phyloP scores from a whole-genome alignment of 2,888 invertebrate genomes.

The Mesochorus sp. region DNA sequence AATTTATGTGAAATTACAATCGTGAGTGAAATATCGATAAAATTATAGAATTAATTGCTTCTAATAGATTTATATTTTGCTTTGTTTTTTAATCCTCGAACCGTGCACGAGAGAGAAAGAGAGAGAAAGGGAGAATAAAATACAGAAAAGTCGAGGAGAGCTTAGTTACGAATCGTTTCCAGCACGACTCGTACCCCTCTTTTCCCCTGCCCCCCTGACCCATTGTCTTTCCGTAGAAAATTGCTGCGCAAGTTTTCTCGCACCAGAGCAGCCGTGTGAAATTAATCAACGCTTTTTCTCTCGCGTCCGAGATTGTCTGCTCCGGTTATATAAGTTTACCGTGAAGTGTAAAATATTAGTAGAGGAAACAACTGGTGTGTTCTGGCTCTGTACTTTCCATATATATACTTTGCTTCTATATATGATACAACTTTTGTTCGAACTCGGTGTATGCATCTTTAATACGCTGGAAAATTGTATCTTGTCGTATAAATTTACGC shows the following conservation, averaged over 20 bases:
- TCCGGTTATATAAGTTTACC: conserved; percentile 43
- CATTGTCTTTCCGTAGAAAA: conserved; percentile 9
- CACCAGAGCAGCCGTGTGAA: conserved; percentile 21
- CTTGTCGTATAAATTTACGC: background rate
- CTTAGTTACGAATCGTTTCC: conserved; percentile 12
- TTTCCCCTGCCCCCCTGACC: background rate
- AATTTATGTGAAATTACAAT: background rate
- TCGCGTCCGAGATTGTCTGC: conserved; percentile 38
- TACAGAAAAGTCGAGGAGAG: background rate
- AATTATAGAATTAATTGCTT: background rate
- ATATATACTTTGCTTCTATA: background rate
- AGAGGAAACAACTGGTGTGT: conserved; percentile 11
- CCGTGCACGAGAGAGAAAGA: background rate
- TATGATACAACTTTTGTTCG: conserved; percentile 17
- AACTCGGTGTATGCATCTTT: conserved; percentile 13
- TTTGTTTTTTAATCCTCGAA: background rate
- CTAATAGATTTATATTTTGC: background rate
- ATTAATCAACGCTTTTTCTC: conserved; percentile 50
- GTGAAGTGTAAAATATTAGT: conserved; percentile 45
- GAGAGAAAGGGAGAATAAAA: too few species aligned
- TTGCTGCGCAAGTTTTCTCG: conserved; percentile 42
- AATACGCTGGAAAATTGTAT: conserved; percentile 3
- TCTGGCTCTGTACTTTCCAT: conserved; percentile 2
- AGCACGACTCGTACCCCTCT: conserved; percentile 14
- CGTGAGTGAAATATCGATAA: background rate